Evolutionary conservation across 2,113 vertebrate species (phyloP).

Genomic region (Lagopus muta): DNA sequence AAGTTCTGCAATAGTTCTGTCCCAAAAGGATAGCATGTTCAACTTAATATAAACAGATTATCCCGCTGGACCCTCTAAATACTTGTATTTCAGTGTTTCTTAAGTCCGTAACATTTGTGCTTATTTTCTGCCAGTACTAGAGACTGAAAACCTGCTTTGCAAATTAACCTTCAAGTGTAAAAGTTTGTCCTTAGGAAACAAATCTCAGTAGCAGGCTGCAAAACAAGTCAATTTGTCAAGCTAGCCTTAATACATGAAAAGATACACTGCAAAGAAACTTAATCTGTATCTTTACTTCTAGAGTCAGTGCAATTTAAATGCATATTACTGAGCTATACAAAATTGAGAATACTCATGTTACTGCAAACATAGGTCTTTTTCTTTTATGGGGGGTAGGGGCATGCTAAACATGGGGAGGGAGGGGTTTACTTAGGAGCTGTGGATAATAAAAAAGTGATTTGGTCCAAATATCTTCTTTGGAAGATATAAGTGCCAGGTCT

Average conservation of each 20-base stretch:
- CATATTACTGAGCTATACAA: constrained; percentile 14
- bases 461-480: not conserved
- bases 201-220: constrained; percentile 61
- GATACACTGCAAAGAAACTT: constrained; percentile 37
- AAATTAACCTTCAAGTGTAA: constrained; percentile 64
- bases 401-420: not conserved
- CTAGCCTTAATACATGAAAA: constrained; percentile 44
- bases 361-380: constrained; percentile 22
- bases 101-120: constrained; percentile 68
- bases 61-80: constrained; percentile 68
- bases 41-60: constrained; percentile 81
- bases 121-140: constrained; percentile 67
- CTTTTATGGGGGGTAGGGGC: not conserved
- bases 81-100: constrained; percentile 74
- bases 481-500: not conserved
- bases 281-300: constrained; percentile 44
- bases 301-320: constrained; percentile 56
- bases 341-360: constrained; percentile 56
- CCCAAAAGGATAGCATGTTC: constrained; percentile 79
- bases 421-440: not conserved
- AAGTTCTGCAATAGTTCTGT: constrained; percentile 76
- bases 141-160: constrained; percentile 65
- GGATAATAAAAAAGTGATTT: not conserved
- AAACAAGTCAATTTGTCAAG: constrained; percentile 56
- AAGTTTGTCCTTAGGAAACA: constrained; percentile 35